phyloP scores from a whole-genome alignment of 2,113 vertebrate genomes.

The Origma solitaria region DNA sequence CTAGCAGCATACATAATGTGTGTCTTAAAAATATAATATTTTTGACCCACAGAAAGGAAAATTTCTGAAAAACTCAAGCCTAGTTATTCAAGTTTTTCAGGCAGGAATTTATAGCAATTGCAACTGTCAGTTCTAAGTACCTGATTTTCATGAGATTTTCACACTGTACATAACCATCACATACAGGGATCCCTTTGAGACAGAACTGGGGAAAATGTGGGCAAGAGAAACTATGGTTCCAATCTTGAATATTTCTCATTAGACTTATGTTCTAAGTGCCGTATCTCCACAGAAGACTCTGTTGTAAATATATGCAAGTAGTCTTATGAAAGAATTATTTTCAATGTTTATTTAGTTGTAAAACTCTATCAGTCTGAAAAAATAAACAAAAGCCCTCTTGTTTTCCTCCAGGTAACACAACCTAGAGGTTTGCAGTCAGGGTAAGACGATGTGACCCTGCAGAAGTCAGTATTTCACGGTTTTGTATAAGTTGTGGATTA shows the following conservation, averaged over 20 bases:
- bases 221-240: neutral
- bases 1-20: neutral
- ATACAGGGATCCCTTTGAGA: neutral
- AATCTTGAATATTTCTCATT: neutral
- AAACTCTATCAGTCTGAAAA: neutral
- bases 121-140: neutral
- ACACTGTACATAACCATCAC: rapidly evolving
- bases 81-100: neutral
- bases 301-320: neutral
- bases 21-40: neutral
- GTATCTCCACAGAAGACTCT: neutral
- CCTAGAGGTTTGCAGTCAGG: neutral
- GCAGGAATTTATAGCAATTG: neutral
- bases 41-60: neutral
- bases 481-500: neutral
- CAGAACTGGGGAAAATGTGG: neutral
- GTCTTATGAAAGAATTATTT: neutral
- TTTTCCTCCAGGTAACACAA: neutral
- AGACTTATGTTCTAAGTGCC: neutral
- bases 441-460: neutral
- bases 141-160: neutral
- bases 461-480: neutral
- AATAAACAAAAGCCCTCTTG: neutral
- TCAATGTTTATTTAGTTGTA: neutral
- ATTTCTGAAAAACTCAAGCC: neutral